These are phyloP conservation scores for Dione vanillae DNA, from an alignment of 2,888 invertebrate species.

Conservation along the genomic window DNA sequence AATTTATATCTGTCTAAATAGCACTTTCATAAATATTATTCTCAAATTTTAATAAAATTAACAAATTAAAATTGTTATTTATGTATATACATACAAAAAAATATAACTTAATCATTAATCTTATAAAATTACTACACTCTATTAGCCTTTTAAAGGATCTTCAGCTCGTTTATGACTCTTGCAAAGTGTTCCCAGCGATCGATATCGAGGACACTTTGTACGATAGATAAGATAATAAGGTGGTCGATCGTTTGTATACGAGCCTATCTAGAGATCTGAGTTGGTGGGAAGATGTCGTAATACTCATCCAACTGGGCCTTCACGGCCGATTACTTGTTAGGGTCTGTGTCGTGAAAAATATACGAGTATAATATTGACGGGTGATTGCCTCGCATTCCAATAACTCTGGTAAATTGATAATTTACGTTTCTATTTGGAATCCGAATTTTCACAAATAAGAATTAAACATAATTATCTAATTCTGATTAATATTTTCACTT, in stretches of 20 bases:
- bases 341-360: constrained; percentile 30
- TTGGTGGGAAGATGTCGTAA: constrained; percentile 30
- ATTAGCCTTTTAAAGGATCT: constrained; percentile 5
- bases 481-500: not conserved
- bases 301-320: constrained; percentile 30
- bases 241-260: constrained; percentile 16
- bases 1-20: too few species aligned
- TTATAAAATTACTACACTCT: not conserved
- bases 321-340: constrained; percentile 37
- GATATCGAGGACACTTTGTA: constrained; percentile 32
- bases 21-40: too few species aligned
- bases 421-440: constrained; percentile 21
- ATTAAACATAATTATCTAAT: not conserved
- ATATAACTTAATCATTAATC: not conserved
- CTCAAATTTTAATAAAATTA: too few species aligned
- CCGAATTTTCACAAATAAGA: not conserved
- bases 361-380: constrained; percentile 27
- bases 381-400: constrained; percentile 31
- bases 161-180: not conserved
- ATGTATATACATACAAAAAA: not conserved
- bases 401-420: constrained; percentile 25
- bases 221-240: constrained; percentile 37
- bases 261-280: constrained; percentile 29
- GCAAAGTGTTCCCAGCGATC: constrained; percentile 28
- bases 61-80: too few species aligned